A percentile compares a stretch with the other conserved stretches of the same genome.
Conservation (phyloP, 2,113 vertebrate species). For the Aleadryas rufinucha region DNA sequence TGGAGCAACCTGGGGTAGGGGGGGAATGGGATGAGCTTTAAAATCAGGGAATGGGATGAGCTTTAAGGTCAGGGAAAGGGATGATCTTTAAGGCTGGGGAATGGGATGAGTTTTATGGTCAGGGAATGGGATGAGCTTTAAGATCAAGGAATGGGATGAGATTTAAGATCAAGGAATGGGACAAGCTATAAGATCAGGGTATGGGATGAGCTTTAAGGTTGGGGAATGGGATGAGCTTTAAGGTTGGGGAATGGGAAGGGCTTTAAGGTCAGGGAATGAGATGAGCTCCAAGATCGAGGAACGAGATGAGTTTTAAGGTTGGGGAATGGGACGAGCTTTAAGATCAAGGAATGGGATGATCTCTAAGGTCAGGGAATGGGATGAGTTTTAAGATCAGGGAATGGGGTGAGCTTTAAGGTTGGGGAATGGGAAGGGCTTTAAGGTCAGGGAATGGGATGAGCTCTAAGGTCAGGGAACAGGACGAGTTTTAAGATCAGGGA, state of each 20-base stretch:
- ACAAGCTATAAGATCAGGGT: rapidly evolving
- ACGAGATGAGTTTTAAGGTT: rapidly evolving
- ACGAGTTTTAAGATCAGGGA: rapidly evolving
- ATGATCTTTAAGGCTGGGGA: too few species aligned
- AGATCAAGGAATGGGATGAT: rapidly evolving
- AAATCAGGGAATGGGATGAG: rapidly evolving
- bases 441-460: not conserved
- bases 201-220: rapidly evolving
- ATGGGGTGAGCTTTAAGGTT: not conserved
- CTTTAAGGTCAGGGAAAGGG: too few species aligned
- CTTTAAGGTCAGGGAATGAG: rapidly evolving
- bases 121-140: not conserved
- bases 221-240: rapidly evolving
- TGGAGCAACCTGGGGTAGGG: not conserved
- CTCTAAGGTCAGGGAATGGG: rapidly evolving
- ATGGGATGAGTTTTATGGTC: rapidly evolving
- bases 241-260: rapidly evolving
- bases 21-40: too few species aligned
- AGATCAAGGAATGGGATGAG: not conserved
- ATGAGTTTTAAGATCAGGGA: not conserved
- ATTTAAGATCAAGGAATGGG: rapidly evolving
- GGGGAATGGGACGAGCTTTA: rapidly evolving
- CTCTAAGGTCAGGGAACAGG: rapidly evolving
- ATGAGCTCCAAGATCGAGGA: rapidly evolving
- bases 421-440: too few species aligned